Percentiles rank a stretch among this genome's conserved stretches.
Conservation (phyloP, 2,113 vertebrate genomes). For the Myiopsitta monachus region DNA sequence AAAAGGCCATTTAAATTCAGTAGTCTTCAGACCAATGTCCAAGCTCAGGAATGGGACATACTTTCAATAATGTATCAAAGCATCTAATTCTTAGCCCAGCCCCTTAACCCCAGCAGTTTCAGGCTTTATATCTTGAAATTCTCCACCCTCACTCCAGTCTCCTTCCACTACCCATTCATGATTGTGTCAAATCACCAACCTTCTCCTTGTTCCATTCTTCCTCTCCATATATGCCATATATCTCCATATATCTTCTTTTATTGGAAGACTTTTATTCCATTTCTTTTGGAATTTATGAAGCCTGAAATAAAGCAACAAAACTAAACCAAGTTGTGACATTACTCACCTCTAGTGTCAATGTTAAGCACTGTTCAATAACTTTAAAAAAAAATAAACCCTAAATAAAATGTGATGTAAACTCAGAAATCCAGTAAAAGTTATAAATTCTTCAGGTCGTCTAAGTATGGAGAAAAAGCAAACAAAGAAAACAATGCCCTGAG, state of each 20-base stretch:
- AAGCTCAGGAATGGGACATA: not conserved
- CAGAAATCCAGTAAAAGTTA: not conserved
- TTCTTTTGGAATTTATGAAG: conserved; percentile 17
- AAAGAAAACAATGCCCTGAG: conserved; percentile 29
- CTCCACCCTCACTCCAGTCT: not conserved
- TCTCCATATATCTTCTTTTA: not conserved
- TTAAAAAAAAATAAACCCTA: not conserved
- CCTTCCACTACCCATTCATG: not conserved
- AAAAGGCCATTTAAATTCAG: not conserved
- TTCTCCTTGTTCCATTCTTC: not conserved
- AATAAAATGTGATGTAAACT: not conserved
- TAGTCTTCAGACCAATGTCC: not conserved
- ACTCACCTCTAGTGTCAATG: conserved; percentile 1
- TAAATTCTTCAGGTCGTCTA: conserved; percentile 24
- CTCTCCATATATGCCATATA: not conserved
- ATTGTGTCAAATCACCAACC: not conserved
- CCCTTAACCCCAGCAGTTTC: not conserved
- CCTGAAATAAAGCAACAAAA: not conserved
- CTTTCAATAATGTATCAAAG: not conserved
- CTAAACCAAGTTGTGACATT: not conserved
- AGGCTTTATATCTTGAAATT: not conserved
- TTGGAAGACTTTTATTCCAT: not conserved
- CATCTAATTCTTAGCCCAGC: too few species aligned
- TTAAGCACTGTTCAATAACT: conserved; percentile 26
- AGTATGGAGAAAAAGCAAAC: not conserved